phyloP scores from a whole-genome alignment of 2,888 invertebrate species.

The Griposia aprilina region DNA sequence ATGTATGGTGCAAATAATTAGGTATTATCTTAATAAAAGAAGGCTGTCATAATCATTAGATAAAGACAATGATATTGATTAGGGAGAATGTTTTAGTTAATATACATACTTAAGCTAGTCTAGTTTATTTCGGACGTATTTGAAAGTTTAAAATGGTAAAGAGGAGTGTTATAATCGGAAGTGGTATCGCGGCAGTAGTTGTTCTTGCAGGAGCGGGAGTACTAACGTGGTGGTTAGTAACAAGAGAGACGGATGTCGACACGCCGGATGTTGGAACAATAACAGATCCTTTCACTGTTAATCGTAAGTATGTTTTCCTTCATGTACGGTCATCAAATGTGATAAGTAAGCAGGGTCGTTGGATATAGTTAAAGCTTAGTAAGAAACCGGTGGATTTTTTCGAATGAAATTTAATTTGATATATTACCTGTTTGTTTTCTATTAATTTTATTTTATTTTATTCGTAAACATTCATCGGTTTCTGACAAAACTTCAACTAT shows the following conservation, averaged over 20 bases:
- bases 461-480: too few relatives aligned
- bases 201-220: conserved; percentile 72
- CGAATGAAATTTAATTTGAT: too few relatives aligned
- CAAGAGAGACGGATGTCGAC: conserved; percentile 51
- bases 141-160: conserved; percentile 60
- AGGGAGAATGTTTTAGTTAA: conserved; percentile 11
- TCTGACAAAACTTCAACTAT: too few relatives aligned
- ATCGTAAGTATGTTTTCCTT: conserved; percentile 38
- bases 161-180: conserved; percentile 65
- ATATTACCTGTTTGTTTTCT: too few relatives aligned
- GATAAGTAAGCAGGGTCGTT: too few relatives aligned
- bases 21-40: conserved; percentile 36
- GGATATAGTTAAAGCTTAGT: too few relatives aligned
- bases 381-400: too few relatives aligned
- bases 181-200: conserved; percentile 61
- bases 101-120: conserved; percentile 3
- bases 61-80: conserved; percentile 28
- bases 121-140: conserved; percentile 9
- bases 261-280: background rate
- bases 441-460: too few relatives aligned
- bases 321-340: too few relatives aligned
- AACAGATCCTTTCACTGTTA: conserved; percentile 24
- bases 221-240: conserved; percentile 78
- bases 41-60: conserved; percentile 27
- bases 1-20: conserved; percentile 15